Conservation (phyloP, 2,888 invertebrate species). For the Poecilus cupreus region DNA sequence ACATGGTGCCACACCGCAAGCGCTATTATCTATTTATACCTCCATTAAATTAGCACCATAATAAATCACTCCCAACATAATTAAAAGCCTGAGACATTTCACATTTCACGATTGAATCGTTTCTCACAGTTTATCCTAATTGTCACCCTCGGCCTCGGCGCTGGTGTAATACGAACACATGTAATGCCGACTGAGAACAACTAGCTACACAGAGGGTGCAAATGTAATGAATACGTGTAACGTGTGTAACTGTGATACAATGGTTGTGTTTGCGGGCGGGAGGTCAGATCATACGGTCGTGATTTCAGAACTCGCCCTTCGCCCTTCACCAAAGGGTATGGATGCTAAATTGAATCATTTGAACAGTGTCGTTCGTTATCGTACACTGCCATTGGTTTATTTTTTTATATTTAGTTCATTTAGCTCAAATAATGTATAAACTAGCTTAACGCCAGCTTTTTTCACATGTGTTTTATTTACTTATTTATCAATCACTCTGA, state of each 20-base stretch:
- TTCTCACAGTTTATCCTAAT: slow-evolving; percentile 53
- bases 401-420: too few relatives aligned
- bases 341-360: slow-evolving; percentile 29
- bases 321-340: not conserved
- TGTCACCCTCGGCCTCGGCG: slow-evolving; percentile 34
- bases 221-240: slow-evolving; percentile 52
- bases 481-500: too few relatives aligned
- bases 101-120: slow-evolving; percentile 29
- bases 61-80: slow-evolving; percentile 22
- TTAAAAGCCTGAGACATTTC: slow-evolving; percentile 16
- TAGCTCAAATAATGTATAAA: too few relatives aligned
- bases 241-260: slow-evolving; percentile 53
- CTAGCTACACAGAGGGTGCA: slow-evolving; percentile 9
- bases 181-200: slow-evolving; percentile 49
- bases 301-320: slow-evolving; percentile 4
- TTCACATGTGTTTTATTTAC: too few relatives aligned
- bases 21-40: not conserved
- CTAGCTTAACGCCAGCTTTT: too few relatives aligned
- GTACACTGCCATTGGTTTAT: too few relatives aligned
- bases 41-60: not conserved
- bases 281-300: slow-evolving; percentile 36
- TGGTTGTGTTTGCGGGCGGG: slow-evolving; percentile 51
- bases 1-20: not conserved
- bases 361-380: slow-evolving; percentile 21
- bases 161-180: slow-evolving; percentile 35